Evolutionary conservation across 2,888 invertebrate species (phyloP), one percentile per base, ranked within the genome.

Genomic region (Netelia melanura): DNA sequence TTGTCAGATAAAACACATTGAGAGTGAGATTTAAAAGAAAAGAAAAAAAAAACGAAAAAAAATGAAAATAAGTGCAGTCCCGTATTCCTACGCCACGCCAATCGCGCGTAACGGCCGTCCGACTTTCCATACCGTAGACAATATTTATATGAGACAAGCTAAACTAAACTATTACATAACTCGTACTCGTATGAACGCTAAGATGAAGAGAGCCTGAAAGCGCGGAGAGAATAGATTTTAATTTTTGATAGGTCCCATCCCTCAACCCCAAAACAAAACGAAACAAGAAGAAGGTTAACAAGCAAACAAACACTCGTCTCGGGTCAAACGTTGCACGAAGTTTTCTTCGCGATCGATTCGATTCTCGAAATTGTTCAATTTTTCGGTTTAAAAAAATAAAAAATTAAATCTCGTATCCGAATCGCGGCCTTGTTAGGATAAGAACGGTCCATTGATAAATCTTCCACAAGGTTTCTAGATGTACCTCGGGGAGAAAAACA

Each of bases 81-180:
- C 93, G 88, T 92, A 92, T 92, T 93, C 92, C 93, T 92, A 92
- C 89, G 92, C 90, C 91, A 91, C 90, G 89, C 89, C 89, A 91
- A 92, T 88, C 91, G 90, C 91, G 92, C 91, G 91, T 83, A 90
- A 92, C 93, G 92, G 90, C 91, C 89, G 90, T 92, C 91, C 92
- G 89, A 92, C 89, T 92, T 91, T 93, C 91, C 93, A 93, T 93
- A 91, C 91, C 89, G 91, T 93, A 93, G 93, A 93, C 93, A 93
- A 93, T 93, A 93, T 93, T 93, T 93, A 93, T 93, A 93, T 92
- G 91, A 93, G 89, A 92, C 91, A 92, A 92, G 90, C 90, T 91
- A 90, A 89, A 90, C 88, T 90, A 90, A 89, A 90, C 82, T 89
- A 90, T 86, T 89, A 91, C 89, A 88, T 91, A 90, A 90, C 88